These are phyloP conservation scores for Takifugu ocellatus DNA, from an alignment of 2,797 vertebrate genomes.

Conservation along the genomic window DNA sequence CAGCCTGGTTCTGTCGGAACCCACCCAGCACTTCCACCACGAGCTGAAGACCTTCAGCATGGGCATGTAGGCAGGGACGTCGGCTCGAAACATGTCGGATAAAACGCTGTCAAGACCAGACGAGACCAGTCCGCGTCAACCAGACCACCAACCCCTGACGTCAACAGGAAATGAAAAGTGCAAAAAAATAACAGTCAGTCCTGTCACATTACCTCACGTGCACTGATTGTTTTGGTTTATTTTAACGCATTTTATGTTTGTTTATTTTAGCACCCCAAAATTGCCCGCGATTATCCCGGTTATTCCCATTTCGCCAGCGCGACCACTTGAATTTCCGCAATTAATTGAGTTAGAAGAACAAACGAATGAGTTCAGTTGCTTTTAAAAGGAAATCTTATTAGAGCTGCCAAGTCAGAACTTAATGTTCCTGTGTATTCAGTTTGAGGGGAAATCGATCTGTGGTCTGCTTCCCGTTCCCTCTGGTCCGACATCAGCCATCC, in stretches of 20 bases:
- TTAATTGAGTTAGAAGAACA: background rate
- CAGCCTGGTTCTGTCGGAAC: conserved; percentile 90
- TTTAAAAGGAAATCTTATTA: background rate
- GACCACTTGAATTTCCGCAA: conserved; percentile 6
- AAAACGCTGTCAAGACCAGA: conserved; percentile 47
- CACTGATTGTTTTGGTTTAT: conserved; percentile 45
- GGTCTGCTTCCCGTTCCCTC: background rate
- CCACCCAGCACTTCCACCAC: conserved; percentile 93
- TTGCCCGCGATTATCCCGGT: conserved; percentile 10
- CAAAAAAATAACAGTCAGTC: conserved; percentile 28
- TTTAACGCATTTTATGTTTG: conserved; percentile 32
- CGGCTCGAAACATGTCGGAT: conserved; percentile 10
- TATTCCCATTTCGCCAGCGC: conserved; percentile 9
- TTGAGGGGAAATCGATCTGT: conserved; percentile 2
- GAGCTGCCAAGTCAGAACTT: conserved; percentile 9
- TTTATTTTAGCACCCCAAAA: conserved; percentile 39
- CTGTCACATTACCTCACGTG: conserved; percentile 20
- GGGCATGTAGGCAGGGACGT: conserved; percentile 82
- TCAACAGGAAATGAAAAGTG: conserved; percentile 22
- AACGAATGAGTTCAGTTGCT: too few species aligned
- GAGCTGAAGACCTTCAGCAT: conserved; percentile 96
- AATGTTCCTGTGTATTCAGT: conserved; percentile 10
- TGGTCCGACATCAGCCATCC: conserved; percentile 8
- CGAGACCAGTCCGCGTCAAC: conserved; percentile 29
- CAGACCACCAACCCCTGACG: conserved; percentile 16